Evolutionary conservation across 2,888 invertebrate species (phyloP), one percentile per base, ranked within the genome.

Genomic region (Synanthedon tipuliformis): DNA sequence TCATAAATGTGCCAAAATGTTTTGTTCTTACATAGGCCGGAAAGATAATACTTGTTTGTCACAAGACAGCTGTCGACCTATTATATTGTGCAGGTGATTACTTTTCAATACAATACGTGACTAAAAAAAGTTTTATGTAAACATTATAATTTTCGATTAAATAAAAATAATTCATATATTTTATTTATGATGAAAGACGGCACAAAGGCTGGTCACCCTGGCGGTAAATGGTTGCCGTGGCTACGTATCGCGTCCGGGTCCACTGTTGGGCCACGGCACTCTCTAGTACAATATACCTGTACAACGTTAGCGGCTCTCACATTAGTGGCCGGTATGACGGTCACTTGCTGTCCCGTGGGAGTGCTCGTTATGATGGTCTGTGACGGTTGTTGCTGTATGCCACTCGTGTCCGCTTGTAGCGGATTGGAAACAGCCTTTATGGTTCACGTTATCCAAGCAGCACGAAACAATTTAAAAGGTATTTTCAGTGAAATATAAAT

Each of bases 301-400:
- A 81, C 76, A 55, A 81, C 63, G 63, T 80, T 81, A 53, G 71
- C 66, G 53, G 70, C 61, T 57, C 82, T 71, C 66, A 87, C 81
- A 74, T 89, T 89, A 52, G 89, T 54, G 58, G 63, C 52, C 89
- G 95, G 95, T 69, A 96, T 95, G 52, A 96, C 92, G 4, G 95
- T 95, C 61, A 95, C 90, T 70, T 95, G 95, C 69, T 95, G 95
- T 0, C 93, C 94, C 65, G 90, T 90, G 2, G 93, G 91, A 56
- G 92, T 91, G 59, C 91, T 92, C 54, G 93, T 91, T 11, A 93
- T 92, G 54, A 93, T 90, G 1, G 93, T 91, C 68, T 93, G 93
- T 11, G 75, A 60, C 59, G 71, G 73, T 53, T 77, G 79, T 56
- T 79, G 78, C 52, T 73, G 78, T n/a, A 77, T 68, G 40, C 65